Percentiles rank a stretch among this genome's conserved stretches.
These are phyloP conservation scores for Heterodera schachtii DNA, from an alignment of 1,140 invertebrate genomes.

Conservation along the genomic window DNA sequence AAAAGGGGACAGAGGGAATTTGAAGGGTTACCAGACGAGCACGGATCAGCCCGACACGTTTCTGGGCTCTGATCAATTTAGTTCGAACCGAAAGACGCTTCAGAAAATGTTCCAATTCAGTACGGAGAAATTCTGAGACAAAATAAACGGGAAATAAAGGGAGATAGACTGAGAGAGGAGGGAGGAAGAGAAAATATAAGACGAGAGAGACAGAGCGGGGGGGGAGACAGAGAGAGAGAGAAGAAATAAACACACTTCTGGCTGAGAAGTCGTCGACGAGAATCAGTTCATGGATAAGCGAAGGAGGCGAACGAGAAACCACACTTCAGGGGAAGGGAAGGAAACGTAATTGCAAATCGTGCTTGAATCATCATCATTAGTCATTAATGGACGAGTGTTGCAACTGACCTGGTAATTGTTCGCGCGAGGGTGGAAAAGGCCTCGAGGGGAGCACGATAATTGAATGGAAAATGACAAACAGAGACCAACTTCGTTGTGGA, in stretches of 20 bases:
- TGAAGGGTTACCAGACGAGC: conserved; percentile 72
- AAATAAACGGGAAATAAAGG: neutral
- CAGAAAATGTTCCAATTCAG: conserved; percentile 79
- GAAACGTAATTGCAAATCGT: too few species aligned
- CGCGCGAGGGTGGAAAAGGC: conserved; percentile 85
- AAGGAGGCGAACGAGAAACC: conserved; percentile 78
- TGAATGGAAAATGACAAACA: neutral
- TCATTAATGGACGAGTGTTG: neutral
- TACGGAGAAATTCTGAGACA: conserved; percentile 73
- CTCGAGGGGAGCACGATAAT: conserved; percentile 28
- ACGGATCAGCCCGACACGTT: conserved; percentile 80
- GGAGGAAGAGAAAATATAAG: neutral
- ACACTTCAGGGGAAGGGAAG: conserved; percentile 69
- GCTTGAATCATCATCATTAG: too few species aligned
- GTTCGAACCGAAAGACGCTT: conserved; percentile 73
- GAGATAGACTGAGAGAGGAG: neutral
- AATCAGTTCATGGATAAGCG: conserved; percentile 82
- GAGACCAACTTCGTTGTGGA: conserved; percentile 77
- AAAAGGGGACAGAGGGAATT: too few species aligned
- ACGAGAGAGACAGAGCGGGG: neutral
- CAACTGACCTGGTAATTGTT: conserved; percentile 73
- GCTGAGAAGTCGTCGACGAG: conserved; percentile 87
- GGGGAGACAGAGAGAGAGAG: neutral
- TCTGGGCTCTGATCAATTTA: conserved; percentile 72
- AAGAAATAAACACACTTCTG: conserved; percentile 70